Base-by-base conservation (phyloP, 2,113 vertebrate genomes). In the Lampris megalopsis region DNA sequence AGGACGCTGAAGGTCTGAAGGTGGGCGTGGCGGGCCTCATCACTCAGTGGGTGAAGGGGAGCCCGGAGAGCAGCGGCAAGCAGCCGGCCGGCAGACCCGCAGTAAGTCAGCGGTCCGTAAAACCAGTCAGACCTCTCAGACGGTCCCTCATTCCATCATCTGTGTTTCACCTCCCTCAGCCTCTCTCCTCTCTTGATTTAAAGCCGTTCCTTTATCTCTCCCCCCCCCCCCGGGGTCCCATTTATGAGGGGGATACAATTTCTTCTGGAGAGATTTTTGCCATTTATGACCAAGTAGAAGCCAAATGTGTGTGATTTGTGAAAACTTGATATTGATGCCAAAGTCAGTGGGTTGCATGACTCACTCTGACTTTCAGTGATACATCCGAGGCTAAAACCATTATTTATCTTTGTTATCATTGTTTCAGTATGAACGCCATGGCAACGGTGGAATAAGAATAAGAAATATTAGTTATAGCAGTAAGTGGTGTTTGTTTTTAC, bases 11-110 rank as follows among this genome's bases (percentile, higher is more conserved):
- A 0, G 89, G 91, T 35, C 70, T 95, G 56, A 95, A 94, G 48
- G 93, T 95, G 71, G 95, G 88, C n/a, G 94, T 95, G 80, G 92
- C 94, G 35, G 88, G 77, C 35, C 88, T 92, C 40, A 95, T 96
- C 87, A 94, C 84, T 45, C 93, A 95, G 60, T 96, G 94, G 95
- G 94, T 93, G 7, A 95, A 92, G 74, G 92, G 87, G 10, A 91
- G 85, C 2, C 79, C 88, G 2, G 94, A 95, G 1, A 24, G 79
- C 10, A 67, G 82, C 53, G 63, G 86, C 80, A 87, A 69, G 78
- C 71, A 69, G 60, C 38, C 71, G 0, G 57, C 73, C 41, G 47
- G 84, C 67, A 94, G 59, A 84, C 77, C 89, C 1, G 2, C 91
- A 2, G 95, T 96, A 85, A 93, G 92, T 87, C 11, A 43, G 2